These are phyloP conservation scores for cattle (Bos taurus) DNA, from an alignment of 2,113 vertebrate genomes.

Conservation along the genomic window DNA sequence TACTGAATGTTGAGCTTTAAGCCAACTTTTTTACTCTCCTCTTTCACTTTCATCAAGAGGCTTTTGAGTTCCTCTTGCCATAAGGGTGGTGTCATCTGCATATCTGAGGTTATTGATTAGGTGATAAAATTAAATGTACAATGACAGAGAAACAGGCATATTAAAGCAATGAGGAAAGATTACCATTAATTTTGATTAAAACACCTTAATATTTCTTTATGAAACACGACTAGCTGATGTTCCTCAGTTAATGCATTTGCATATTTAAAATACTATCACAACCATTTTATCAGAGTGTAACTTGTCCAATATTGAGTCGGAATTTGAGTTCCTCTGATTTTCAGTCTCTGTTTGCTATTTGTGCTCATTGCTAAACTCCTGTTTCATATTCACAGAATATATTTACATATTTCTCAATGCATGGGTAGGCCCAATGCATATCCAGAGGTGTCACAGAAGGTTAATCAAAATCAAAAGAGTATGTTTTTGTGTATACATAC, in stretches of 20 bases:
- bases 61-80: too few relatives aligned
- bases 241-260: not conserved
- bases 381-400: not conserved
- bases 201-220: not conserved
- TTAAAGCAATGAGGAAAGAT: not conserved
- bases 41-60: too few relatives aligned
- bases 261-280: not conserved
- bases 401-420: not conserved
- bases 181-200: not conserved
- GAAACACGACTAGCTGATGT: not conserved
- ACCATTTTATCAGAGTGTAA: not conserved
- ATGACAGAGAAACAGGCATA: not conserved
- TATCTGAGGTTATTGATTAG: too few relatives aligned
- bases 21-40: too few relatives aligned
- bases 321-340: not conserved
- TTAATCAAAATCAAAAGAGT: not conserved
- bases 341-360: not conserved
- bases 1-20: too few relatives aligned
- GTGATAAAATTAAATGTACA: not conserved
- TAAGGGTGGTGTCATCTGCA: too few relatives aligned
- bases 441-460: not conserved
- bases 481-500: conserved; percentile 1
- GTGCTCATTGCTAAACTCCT: not conserved
- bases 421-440: not conserved
- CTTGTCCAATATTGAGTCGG: not conserved